Base-by-base conservation (phyloP, 1,140 invertebrate genomes). In the Caerostris darwini region DNA sequence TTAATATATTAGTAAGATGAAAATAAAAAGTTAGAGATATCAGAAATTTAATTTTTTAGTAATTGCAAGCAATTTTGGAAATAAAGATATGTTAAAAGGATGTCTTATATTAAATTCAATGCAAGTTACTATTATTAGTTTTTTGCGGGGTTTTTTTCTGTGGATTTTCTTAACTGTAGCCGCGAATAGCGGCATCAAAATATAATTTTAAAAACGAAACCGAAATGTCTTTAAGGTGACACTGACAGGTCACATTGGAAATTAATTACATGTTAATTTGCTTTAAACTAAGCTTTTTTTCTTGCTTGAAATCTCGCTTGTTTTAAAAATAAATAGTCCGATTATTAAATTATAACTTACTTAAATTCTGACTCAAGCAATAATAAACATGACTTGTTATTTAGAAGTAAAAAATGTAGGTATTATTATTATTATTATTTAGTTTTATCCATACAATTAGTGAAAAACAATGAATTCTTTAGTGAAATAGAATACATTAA, bases 231-330 rank as follows among this genome's bases (percentile, higher is more conserved):
- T 91, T 91, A 71, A 82, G 53, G 71, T 91, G 90, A 91, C 90
- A 81, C 90, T 91, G 90, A 90, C 77, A 91, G 90, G 90, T 91
- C 69, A 91, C 90, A 81, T 91, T 91, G 90, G 34, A 77, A 77
- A 50, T 53, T 12, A 50, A 50, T 6, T 53, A 17, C 7, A n/a
- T 67, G 17, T 83, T 83, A 58, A 58, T 56, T n/a, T n/a, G 10
- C 53, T 58, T 57, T 3, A 34, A 53, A 19, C 53, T 50, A 87
- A 88, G 10, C 8, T 3, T 59, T 4, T 8, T 6, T 64, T 88
- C 50, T 67, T 61, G 12, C 19, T 67, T n/a, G 12, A 3, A 34
- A 17, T 50, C 34, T 81, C n/a, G 50, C 34, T 81, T 81, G 3
- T n/a, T 34, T 6, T 0, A 5, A 19, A n/a, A 88, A 57, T 2